phyloP scores from a whole-genome alignment of 2,888 invertebrate species.

The Tenodera sinensis region DNA sequence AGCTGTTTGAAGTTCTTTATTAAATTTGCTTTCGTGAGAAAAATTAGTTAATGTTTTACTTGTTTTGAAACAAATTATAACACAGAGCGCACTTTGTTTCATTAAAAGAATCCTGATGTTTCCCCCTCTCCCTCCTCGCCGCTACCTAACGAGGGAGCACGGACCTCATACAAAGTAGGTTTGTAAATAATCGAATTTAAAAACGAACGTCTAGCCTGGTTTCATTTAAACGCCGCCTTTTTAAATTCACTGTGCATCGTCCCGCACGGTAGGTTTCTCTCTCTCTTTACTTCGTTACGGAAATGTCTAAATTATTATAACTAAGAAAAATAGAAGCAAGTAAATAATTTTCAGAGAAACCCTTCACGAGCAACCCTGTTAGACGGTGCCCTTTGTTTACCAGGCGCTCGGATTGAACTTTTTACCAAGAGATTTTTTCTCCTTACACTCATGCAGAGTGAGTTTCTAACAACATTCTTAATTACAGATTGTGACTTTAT shows the following conservation, averaged over 20 bases:
- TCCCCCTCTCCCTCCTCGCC: background rate
- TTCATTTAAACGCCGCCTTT: constrained; percentile 12
- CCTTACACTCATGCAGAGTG: background rate
- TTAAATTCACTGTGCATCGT: constrained; percentile 5
- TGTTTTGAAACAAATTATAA: constrained; percentile 28
- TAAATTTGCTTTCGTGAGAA: constrained; percentile 28
- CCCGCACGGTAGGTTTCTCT: background rate
- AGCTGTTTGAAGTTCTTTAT: constrained; percentile 22
- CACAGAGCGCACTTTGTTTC: constrained; percentile 28
- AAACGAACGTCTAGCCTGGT: constrained; percentile 13
- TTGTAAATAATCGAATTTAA: constrained; percentile 18
- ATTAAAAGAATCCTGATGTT: constrained; percentile 27
- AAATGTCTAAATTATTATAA: constrained; percentile 10
- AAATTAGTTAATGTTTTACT: constrained; percentile 28
- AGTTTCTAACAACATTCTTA: background rate
- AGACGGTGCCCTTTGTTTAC: background rate
- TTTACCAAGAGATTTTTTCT: background rate
- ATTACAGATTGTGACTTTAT: background rate
- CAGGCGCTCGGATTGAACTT: background rate
- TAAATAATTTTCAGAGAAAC: background rate
- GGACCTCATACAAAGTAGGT: constrained; percentile 20
- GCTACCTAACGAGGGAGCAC: constrained; percentile 6
- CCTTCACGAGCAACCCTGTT: background rate
- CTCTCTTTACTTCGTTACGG: background rate
- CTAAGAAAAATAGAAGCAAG: constrained; percentile 10